Percentiles rank a stretch among this genome's conserved stretches.
phyloP scores from a whole-genome alignment of 1,140 invertebrate species.

The Aphelinus certus region DNA sequence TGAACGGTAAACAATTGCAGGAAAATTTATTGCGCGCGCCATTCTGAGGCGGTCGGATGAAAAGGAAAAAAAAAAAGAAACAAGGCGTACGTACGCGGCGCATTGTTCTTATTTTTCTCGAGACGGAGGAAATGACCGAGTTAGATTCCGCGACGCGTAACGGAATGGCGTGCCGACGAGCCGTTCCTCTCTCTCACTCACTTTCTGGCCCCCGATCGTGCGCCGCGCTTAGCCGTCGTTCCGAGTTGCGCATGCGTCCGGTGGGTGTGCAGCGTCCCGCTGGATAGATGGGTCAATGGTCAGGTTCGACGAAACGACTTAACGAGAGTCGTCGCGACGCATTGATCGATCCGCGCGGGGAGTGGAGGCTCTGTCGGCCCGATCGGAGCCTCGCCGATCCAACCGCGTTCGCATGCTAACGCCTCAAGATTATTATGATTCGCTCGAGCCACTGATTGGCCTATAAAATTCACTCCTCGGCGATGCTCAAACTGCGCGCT shows the following conservation, averaged over 20 bases:
- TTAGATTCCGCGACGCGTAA: slow-evolving; percentile 37
- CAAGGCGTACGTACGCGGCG: neutral
- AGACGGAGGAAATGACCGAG: slow-evolving; percentile 24
- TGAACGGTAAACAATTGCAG: too few relatives aligned
- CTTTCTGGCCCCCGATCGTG: too few relatives aligned
- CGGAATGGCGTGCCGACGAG: slow-evolving; percentile 13
- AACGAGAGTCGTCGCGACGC: neutral
- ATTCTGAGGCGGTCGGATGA: too few relatives aligned
- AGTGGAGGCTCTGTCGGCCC: too few relatives aligned
- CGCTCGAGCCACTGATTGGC: too few relatives aligned
- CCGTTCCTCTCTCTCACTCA: neutral
- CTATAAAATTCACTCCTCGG: too few relatives aligned
- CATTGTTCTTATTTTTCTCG: slow-evolving; percentile 4
- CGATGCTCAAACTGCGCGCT: too few relatives aligned
- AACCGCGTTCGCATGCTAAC: neutral
- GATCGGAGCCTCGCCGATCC: neutral
- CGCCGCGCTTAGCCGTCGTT: neutral
- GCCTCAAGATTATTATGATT: too few relatives aligned
- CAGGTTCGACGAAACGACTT: slow-evolving; percentile 34
- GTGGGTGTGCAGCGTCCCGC: slow-evolving; percentile 14
- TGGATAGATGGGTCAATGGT: slow-evolving; percentile 29
- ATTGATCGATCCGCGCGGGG: too few relatives aligned
- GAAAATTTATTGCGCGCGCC: too few relatives aligned
- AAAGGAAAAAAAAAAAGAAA: too few relatives aligned
- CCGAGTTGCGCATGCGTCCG: neutral